Evolutionary conservation across 2,797 vertebrate genomes (phyloP), one percentile per base, ranked within the genome.

Genomic region (Cryptoprocta ferox): DNA sequence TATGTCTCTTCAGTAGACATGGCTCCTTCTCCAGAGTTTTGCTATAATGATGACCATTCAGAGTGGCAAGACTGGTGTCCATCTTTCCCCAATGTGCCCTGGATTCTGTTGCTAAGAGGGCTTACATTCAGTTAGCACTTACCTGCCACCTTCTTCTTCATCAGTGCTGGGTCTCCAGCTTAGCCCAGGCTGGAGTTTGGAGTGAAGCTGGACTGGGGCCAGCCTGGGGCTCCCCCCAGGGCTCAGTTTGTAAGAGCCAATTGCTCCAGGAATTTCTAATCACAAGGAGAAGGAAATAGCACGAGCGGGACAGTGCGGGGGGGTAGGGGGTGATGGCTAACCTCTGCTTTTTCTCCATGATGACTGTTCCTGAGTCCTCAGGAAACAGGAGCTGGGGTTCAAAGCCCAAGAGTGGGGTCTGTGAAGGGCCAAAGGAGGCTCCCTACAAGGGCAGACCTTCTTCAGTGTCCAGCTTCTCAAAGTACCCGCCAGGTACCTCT

Each of bases 321-420:
- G 42, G 42, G 42, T 45, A 9, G 42, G 32, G 1, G 63, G 0
- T 32, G 26, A 37, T 2, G 7, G 13, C 28, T 82, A 32, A 50
- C 8, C 14, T 71, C 28, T 14, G 24, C 32, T 91, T 70, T 59
- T 0, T 42, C 11, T 1, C 14, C 19, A 4, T 0, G 0, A 19
- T 10, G 8, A 32, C 37, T 80, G 30, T 45, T 85, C 11, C 21
- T 11, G 66, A 61, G 61, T 83, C 5, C 10, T 48, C 63, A 79
- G 61, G 18, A 61, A 84, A 32, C 13, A 92, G 39, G 28, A 76
- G 10, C 6, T 21, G 0, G 19, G 50, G 18, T 66, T 73, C 70
- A 28, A 50, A 21, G 1, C 37, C 68, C 16, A 15, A 5, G 30
- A 79, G 16, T 7, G 8, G 42, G 81, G 53, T 45, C 50, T 16